Conservation (phyloP, 1,140 invertebrate genomes). For the Brachionus angularis region DNA sequence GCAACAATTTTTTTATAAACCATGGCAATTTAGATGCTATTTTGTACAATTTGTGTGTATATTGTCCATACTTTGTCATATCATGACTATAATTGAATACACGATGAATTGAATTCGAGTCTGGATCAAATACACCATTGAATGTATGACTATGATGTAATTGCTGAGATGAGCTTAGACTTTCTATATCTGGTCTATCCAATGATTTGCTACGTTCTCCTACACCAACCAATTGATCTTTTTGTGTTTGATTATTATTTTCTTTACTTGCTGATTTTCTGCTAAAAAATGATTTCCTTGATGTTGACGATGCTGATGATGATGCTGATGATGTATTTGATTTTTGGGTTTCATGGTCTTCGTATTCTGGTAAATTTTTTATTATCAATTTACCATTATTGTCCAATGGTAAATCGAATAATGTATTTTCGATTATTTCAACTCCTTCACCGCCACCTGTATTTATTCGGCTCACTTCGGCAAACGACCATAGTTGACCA, state of each 20-base stretch:
- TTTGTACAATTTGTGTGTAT: constrained; percentile 99
- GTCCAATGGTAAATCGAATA: constrained; percentile 74
- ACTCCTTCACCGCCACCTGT: constrained; percentile 99
- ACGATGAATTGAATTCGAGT: constrained; percentile 75
- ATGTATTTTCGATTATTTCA: constrained; percentile 69
- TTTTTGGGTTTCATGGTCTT: background rate
- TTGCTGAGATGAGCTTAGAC: background rate
- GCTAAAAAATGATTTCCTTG: no score
- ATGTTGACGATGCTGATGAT: no score
- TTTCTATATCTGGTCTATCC: constrained; percentile 4
- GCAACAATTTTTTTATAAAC: constrained; percentile 26
- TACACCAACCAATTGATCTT: background rate
- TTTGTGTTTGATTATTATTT: background rate
- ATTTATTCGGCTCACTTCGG: constrained; percentile 97
- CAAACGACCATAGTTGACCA: constrained; percentile 93
- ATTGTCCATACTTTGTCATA: constrained; percentile 70
- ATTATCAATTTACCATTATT: constrained; percentile 45
- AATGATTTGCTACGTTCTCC: constrained; percentile 19
- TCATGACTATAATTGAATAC: constrained; percentile 56
- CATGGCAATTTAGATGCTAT: constrained; percentile 61
- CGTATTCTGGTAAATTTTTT: constrained; percentile 29
- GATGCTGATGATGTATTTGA: background rate
- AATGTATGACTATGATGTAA: constrained; percentile 34
- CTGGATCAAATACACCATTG: constrained; percentile 52
- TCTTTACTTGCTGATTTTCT: constrained; percentile 26